Conservation (phyloP, 1,140 invertebrate species). For the Popillia japonica region DNA sequence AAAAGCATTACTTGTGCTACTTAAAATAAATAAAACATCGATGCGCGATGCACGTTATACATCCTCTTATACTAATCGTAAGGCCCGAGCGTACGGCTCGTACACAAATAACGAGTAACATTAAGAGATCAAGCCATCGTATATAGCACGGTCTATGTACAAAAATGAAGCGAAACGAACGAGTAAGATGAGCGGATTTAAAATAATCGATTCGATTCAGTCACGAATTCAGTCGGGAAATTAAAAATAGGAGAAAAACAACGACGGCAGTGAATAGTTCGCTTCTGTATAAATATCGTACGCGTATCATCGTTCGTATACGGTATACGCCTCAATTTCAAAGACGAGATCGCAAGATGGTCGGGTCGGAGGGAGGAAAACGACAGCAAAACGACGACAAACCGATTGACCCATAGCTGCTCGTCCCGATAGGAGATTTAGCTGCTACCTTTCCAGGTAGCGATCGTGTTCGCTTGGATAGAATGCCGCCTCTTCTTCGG, state of each 20-base stretch:
- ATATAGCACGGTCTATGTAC: conserved; percentile 10
- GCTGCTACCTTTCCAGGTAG: no score
- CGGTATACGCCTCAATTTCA: no score
- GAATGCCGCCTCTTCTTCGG: no score
- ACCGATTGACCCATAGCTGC: no score
- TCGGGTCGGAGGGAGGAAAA: no score
- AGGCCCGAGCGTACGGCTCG: conserved; percentile 15
- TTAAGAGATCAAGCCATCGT: conserved; percentile 31
- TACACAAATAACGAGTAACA: conserved; percentile 29
- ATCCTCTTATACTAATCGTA: neutral
- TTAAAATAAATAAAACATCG: neutral
- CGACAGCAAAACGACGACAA: no score
- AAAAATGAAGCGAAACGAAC: neutral
- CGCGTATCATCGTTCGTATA: no score
- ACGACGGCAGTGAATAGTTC: conserved; percentile 14
- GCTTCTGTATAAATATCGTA: no score
- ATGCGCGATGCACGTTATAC: neutral
- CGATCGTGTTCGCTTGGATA: no score
- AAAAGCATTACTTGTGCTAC: neutral
- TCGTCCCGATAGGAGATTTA: no score
- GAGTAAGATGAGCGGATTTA: neutral
- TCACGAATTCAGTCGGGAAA: conserved; percentile 13
- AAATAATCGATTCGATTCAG: conserved; percentile 22
- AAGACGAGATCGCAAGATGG: no score
- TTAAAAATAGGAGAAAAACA: neutral